phyloP scores from a whole-genome alignment of 2,888 invertebrate genomes.

The Belgica antarctica region DNA sequence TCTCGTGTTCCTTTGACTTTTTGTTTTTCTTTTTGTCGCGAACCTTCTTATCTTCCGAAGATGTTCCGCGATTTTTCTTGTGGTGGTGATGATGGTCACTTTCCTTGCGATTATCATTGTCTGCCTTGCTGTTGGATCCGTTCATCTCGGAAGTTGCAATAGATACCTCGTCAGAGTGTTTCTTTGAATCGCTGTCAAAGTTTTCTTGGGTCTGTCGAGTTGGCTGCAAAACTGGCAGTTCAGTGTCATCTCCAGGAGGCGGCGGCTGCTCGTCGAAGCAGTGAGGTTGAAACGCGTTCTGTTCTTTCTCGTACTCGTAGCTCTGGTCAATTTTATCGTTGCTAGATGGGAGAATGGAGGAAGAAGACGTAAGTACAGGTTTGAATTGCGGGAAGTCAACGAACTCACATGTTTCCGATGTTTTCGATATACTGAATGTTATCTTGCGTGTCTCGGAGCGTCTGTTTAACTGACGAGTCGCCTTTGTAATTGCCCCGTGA shows the following conservation, averaged over 20 bases:
- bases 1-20: slow-evolving; percentile 60
- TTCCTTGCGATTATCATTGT: slow-evolving; percentile 55
- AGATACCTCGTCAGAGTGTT: slow-evolving; percentile 58
- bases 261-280: slow-evolving; percentile 55
- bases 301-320: neutral
- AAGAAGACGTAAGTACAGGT: neutral
- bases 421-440: slow-evolving; percentile 4
- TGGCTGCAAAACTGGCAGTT: neutral
- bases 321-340: neutral
- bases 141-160: slow-evolving; percentile 49
- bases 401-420: neutral
- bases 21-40: slow-evolving; percentile 56
- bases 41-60: slow-evolving; percentile 52
- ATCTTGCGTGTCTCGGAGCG: neutral
- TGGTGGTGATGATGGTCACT: neutral
- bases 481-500: neutral
- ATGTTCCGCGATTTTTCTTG: slow-evolving; percentile 45
- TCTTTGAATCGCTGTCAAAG: slow-evolving; percentile 50
- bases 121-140: slow-evolving; percentile 36
- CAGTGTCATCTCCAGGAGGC: slow-evolving; percentile 61
- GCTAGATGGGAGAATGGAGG: neutral
- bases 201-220: neutral
- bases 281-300: neutral
- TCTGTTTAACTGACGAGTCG: neutral
- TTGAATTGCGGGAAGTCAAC: neutral